Conservation (phyloP, 2,797 vertebrate genomes). For the Sus cebifrons region DNA sequence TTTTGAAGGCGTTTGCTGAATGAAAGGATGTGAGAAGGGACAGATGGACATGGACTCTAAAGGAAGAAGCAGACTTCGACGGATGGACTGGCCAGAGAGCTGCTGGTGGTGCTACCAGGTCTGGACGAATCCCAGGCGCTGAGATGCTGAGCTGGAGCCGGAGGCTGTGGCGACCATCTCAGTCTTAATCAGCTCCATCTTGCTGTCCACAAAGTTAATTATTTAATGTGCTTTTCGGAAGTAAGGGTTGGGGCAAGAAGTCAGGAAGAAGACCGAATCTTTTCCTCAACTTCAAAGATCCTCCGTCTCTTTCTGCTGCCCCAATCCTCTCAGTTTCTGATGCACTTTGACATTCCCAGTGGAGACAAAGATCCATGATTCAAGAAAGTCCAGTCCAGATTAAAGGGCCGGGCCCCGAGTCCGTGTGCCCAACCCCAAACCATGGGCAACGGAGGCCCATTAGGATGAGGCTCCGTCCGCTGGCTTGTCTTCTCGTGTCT, state of each 20-base stretch:
- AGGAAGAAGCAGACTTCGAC: background rate
- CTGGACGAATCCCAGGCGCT: background rate
- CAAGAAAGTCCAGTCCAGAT: conserved; percentile 54
- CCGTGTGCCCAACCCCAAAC: background rate
- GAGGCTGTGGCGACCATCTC: background rate
- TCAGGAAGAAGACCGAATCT: conserved; percentile 19
- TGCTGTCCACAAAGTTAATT: background rate
- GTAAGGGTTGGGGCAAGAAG: conserved; percentile 44
- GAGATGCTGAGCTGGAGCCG: background rate
- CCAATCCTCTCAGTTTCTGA: background rate
- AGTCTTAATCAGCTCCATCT: conserved; percentile 25
- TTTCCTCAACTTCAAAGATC: conserved; percentile 31
- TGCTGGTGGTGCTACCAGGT: background rate
- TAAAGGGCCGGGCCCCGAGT: conserved; percentile 28
- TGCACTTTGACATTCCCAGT: background rate
- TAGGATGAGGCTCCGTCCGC: conserved; percentile 19
- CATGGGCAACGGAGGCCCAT: background rate
- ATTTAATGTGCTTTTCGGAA: conserved; percentile 35
- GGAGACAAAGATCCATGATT: background rate
- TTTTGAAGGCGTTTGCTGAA: background rate
- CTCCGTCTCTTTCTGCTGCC: background rate
- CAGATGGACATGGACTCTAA: background rate
- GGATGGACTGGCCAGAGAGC: background rate
- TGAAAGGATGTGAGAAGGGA: background rate
- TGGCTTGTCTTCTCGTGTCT: background rate